These are phyloP conservation scores for Hylaeus volcanicus DNA, from an alignment of 1,140 invertebrate genomes.

Conservation along the genomic window DNA sequence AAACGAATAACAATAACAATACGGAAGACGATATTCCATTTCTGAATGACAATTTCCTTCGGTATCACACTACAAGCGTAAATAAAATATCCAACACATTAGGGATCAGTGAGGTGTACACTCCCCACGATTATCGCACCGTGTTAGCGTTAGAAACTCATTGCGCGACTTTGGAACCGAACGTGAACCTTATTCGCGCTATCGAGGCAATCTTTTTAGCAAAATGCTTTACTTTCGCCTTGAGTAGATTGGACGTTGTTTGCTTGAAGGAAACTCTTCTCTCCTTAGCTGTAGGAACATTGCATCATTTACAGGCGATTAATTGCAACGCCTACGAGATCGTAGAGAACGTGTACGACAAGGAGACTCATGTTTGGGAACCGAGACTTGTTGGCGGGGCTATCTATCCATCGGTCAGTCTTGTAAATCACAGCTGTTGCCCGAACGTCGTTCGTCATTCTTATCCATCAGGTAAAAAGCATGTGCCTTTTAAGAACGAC, in stretches of 20 bases:
- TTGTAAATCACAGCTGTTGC: constrained; percentile 84
- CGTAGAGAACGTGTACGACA: constrained; percentile 79
- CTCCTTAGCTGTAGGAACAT: constrained; percentile 76
- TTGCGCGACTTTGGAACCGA: constrained; percentile 73
- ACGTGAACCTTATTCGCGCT: constrained; percentile 80
- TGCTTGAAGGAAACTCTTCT: constrained; percentile 60
- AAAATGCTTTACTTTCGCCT: constrained; percentile 78
- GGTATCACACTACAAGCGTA: constrained; percentile 69
- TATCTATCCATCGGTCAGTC: constrained; percentile 83
- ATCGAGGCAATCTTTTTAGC: constrained; percentile 82
- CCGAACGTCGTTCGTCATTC: constrained; percentile 82
- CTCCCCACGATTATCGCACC: constrained; percentile 71
- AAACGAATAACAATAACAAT: constrained; percentile 20
- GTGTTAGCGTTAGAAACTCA: constrained; percentile 79
- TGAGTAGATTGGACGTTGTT: constrained; percentile 66
- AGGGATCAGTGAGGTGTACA: constrained; percentile 57
- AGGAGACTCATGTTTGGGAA: constrained; percentile 69
- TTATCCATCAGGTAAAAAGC: constrained; percentile 71
- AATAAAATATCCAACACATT: background rate
- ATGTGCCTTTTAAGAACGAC: background rate
- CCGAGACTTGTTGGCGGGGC: constrained; percentile 82
- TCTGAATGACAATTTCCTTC: constrained; percentile 72
- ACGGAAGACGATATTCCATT: constrained; percentile 46
- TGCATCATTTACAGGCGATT: constrained; percentile 82
- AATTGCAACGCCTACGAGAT: constrained; percentile 86